Evolutionary conservation across 2,797 vertebrate species (phyloP), one percentile per base, ranked within the genome.

Genomic region (Pseudocheirus occidentalis): DNA sequence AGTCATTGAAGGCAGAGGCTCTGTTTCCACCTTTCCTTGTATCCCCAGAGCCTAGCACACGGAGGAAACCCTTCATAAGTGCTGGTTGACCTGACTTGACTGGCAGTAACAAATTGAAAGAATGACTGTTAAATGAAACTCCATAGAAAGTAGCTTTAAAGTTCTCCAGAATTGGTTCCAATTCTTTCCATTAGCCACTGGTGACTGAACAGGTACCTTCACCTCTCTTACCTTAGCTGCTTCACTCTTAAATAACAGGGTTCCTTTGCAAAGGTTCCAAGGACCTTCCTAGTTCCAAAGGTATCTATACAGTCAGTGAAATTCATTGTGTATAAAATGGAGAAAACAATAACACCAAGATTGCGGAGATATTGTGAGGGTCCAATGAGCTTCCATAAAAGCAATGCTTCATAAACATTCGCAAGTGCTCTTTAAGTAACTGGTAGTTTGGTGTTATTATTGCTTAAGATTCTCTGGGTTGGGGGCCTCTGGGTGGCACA

Each of bases 401-500:
- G 57, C 31, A 34, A 31, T 3, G 24, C 10, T 62, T 62, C 59
- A 62, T 12, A 34, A 34, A 27, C 59, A 34, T 34, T 62, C 13
- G 9, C 29, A 34, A 62, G 59, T 62, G 4, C 11, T 31, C 27
- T 31, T 0, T 13, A 62, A 62, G 11, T 34, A 18, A n/a, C 34
- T 18, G 59, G 1, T n/a, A 34, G 14, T 16, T 14, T 14, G 13
- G 31, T 4, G 5, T 14, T n/a, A 16, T 13, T 14, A 14, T 62
- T 12, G 87, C 29, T 13, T 93, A 96, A 96, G 93, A 58, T 98
- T 93, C 90, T 92, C 0, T 2, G 16, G 52, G 56, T 92, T 31
- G 50, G 0, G 53, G 53, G 11, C 0, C 0, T 10, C 53, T 12
- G 12, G 53, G 53, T 54, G 53, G 53, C 10, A 10, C 53, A 54